Conservation (phyloP, 2,113 vertebrate species). For the Hipposideros armiger region DNA sequence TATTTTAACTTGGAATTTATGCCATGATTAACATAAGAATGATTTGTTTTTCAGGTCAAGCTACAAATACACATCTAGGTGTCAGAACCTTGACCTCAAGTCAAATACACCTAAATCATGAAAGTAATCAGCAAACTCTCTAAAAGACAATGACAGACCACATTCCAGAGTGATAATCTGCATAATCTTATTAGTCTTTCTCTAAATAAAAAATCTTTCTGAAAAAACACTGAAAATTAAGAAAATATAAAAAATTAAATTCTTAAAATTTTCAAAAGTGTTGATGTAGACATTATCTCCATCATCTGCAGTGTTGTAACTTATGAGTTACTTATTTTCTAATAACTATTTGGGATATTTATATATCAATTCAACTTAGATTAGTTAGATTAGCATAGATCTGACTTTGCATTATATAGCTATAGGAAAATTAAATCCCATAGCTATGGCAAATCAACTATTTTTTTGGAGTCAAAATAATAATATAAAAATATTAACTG, state of each 20-base stretch:
- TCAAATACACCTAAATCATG: background rate
- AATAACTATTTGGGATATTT: background rate
- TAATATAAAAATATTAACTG: background rate
- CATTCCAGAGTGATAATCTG: background rate
- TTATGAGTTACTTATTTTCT: background rate
- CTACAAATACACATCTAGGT: background rate
- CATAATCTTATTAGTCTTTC: background rate
- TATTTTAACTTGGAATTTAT: constrained; percentile 2
- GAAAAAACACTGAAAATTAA: background rate
- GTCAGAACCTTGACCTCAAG: background rate
- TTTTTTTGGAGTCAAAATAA: background rate
- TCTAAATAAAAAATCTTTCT: background rate
- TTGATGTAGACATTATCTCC: background rate
- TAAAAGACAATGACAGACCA: background rate
- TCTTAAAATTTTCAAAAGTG: background rate
- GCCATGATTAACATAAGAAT: background rate
- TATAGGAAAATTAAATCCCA: constrained; percentile 3
- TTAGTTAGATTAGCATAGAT: background rate
- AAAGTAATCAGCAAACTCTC: background rate
- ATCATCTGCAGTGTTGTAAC: background rate
- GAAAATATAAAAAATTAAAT: background rate
- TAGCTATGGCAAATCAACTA: background rate
- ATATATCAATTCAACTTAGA: background rate
- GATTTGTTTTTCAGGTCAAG: background rate
- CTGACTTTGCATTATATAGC: background rate